These are phyloP conservation scores for Oreohelix idahoensis DNA, from an alignment of 1,140 invertebrate genomes.

Conservation along the genomic window DNA sequence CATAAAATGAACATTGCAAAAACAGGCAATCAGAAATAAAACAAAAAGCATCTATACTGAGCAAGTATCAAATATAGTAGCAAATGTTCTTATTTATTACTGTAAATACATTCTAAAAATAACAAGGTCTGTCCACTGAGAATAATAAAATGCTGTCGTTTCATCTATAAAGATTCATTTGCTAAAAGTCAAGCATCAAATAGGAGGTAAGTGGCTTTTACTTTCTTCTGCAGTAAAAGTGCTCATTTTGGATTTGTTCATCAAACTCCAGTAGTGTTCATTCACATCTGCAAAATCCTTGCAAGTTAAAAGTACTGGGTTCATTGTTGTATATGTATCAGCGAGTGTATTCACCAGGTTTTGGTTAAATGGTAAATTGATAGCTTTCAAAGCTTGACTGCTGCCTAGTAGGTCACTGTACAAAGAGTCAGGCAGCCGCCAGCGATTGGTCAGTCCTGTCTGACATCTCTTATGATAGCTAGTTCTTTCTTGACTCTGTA, in stretches of 20 bases:
- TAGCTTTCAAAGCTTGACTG: slow-evolving; percentile 68
- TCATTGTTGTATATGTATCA: slow-evolving; percentile 48
- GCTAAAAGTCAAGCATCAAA: neutral
- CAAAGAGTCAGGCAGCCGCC: slow-evolving; percentile 68
- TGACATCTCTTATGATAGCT: slow-evolving; percentile 61
- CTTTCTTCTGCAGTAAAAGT: neutral
- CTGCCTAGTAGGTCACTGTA: slow-evolving; percentile 70
- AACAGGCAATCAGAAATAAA: too few relatives aligned
- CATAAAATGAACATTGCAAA: too few relatives aligned
- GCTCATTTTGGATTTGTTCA: neutral
- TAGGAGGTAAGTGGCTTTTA: neutral
- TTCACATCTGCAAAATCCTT: slow-evolving; percentile 19
- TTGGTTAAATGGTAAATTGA: slow-evolving; percentile 62
- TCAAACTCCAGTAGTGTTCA: slow-evolving; percentile 27
- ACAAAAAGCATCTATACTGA: too few relatives aligned
- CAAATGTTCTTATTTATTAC: too few relatives aligned
- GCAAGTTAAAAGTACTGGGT: neutral
- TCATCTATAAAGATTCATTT: too few relatives aligned
- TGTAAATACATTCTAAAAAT: too few relatives aligned
- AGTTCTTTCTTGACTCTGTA: slow-evolving; percentile 56
- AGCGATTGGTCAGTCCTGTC: slow-evolving; percentile 68
- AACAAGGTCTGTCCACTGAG: too few relatives aligned
- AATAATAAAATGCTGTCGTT: too few relatives aligned
- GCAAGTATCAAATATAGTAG: too few relatives aligned
- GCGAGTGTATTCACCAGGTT: slow-evolving; percentile 63